Base-by-base conservation (phyloP, 2,888 invertebrate species). In the Drosophila atripex region DNA sequence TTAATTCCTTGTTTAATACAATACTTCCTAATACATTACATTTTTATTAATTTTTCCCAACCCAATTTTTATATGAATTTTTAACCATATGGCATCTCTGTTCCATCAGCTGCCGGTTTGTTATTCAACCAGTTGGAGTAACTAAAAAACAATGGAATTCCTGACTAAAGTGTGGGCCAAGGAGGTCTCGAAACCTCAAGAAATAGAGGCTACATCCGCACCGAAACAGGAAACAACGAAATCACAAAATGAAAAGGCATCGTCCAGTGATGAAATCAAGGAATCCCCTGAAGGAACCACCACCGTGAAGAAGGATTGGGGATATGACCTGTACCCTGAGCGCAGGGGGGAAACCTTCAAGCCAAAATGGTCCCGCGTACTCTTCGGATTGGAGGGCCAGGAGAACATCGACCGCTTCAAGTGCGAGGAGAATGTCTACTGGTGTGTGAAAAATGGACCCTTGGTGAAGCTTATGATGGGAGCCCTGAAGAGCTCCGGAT, bases 301-400 rank as follows among this genome's bases (percentile, higher is more conserved):
- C 43, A 51, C 77, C 54, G 64, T 73, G 38, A 18, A 72, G 8
- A 90, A 90, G 65, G 89, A 90, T 73, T 96, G 95, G 95, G 96
- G 96, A 64, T 96, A 95, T 88, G 95, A 96, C 92, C 92, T 97
- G 69, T 97, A 96, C 89, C 97, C 97, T 0, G 96, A 97, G 90
- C 93, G 97, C 79, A 93, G 94, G 83, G 95, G 95, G 0, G 91
- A 89, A 21, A 91, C 93, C 35, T 93, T 92, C 78, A 93, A 93
- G 71, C 92, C 93, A 0, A 93, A 92, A 83, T 91, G 94, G 90
- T 89, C 91, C 1, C 93, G 93, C 61, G 90, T 94, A 43, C 78
- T 96, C 0, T 89, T 95, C 12, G 93, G 94, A 4, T 92, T 94
- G 47, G 95, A 95, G 90, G 95, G 96, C 32, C 93, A 93, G 73